Evolutionary conservation across 1,140 invertebrate species (phyloP), one percentile per base, ranked within the genome.

Genomic region (Arctopsyche grandis): DNA sequence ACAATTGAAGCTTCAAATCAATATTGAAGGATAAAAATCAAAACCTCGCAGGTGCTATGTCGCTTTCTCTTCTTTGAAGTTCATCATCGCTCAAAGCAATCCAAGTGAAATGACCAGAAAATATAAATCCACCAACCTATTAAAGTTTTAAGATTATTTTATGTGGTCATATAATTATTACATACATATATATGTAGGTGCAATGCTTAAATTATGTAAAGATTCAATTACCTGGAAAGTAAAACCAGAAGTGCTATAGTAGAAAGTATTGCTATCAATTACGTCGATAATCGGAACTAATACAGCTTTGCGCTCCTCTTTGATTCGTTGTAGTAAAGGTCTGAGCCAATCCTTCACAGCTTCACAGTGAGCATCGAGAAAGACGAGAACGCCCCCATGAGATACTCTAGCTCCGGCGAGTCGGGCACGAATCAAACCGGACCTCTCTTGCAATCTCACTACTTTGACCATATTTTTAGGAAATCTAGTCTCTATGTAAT

Each of bases 361-460:
- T 91, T 99, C 97, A 89, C 97, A 98, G 86, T 99, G 97, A n/a
- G 97, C 96, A 88, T 99, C 97, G 46, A 98, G 89, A 86, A 98
- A 98, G n/a, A 98, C 90, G 16, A 99, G 87, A 21, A 97, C 94
- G 85, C 98, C 93, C 0, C 95, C 96, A 1, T 86, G 87, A 7
- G 96, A 95, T 63, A 89, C 87, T 70, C 91, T 89, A 0, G 96
- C 96, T 22, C 97, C 97, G 66, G 90, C 90, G 75, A 98, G 88
- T 66, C 97, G 89, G 0, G 97, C 96, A 56, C 93, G 87, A 84
- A 98, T 98, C 22, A 98, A 88, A 21, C 97, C 97, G 83, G 93
- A 89, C 75, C 97, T 90, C 83, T 93, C 88, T 26, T 91, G 90
- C 24, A 97, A 88, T 46, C 95, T 88, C 14, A 97, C 83, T n/a